phyloP scores from a whole-genome alignment of 1,140 invertebrate species.

The Octopus bimaculoides region DNA sequence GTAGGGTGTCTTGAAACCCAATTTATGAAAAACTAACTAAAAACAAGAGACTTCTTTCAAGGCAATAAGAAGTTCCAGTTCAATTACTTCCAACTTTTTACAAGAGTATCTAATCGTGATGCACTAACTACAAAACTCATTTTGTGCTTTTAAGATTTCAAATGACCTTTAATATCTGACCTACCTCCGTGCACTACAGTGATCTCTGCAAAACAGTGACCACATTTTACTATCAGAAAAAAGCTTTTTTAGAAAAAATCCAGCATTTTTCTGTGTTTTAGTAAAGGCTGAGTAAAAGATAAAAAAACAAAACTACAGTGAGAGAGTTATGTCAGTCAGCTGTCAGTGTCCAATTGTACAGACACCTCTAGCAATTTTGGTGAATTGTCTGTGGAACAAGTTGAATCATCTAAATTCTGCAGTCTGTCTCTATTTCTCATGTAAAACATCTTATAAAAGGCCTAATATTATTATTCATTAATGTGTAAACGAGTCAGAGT shows the following conservation, averaged over 20 bases:
- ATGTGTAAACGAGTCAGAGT: no score
- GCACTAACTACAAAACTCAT: background rate
- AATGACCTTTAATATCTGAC: conserved; percentile 7
- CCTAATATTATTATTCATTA: no score
- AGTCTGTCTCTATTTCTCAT: no score
- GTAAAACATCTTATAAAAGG: no score
- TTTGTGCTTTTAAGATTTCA: conserved; percentile 1
- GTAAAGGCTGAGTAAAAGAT: background rate
- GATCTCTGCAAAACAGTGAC: background rate
- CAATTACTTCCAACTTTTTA: conserved; percentile 1
- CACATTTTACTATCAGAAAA: background rate
- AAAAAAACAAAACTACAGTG: no score
- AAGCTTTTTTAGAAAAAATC: background rate
- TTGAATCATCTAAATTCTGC: no score
- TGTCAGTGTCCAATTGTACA: no score
- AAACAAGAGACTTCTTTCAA: background rate
- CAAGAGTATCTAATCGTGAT: background rate
- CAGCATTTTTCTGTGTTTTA: background rate
- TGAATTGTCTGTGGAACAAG: no score
- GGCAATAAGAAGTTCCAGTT: background rate
- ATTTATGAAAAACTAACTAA: background rate
- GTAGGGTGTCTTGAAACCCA: conserved; percentile 4
- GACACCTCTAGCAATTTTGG: no score
- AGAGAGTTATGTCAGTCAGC: no score
- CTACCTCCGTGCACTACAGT: background rate